Conservation (phyloP, 1,140 invertebrate genomes). For the Drosophila littoralis region DNA sequence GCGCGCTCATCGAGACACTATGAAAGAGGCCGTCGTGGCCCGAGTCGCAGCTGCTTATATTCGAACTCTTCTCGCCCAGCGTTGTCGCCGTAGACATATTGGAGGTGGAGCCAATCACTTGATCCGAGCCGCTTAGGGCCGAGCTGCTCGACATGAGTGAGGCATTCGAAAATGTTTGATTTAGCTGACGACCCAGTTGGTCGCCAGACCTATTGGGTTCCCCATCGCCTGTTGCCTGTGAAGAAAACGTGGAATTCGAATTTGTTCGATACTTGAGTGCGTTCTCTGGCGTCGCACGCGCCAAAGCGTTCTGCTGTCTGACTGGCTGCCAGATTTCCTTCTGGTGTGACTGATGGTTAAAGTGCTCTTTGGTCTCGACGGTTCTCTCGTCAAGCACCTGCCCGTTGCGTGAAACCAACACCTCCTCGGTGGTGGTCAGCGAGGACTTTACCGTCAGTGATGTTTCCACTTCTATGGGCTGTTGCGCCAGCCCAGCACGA, state of each 20-base stretch:
- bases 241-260: slow-evolving; percentile 65
- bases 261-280: slow-evolving; percentile 61
- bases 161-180: slow-evolving; percentile 74
- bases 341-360: slow-evolving; percentile 88
- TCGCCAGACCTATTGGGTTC: slow-evolving; percentile 32
- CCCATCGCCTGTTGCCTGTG: slow-evolving; percentile 48
- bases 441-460: slow-evolving; percentile 90
- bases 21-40: slow-evolving; percentile 78
- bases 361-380: slow-evolving; percentile 90
- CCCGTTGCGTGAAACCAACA: slow-evolving; percentile 89
- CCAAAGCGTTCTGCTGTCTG: slow-evolving; percentile 43
- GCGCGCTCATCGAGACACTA: slow-evolving; percentile 70
- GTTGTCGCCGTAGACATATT: slow-evolving; percentile 56
- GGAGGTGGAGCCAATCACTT: slow-evolving; percentile 57
- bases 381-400: slow-evolving; percentile 89
- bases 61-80: slow-evolving; percentile 71
- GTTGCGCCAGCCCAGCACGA: slow-evolving; percentile 88
- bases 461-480: slow-evolving; percentile 90
- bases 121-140: slow-evolving; percentile 55
- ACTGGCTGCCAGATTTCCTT: slow-evolving; percentile 90
- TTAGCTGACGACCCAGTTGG: slow-evolving; percentile 60
- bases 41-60: slow-evolving; percentile 75
- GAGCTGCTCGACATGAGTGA: slow-evolving; percentile 68
- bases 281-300: slow-evolving; percentile 62
- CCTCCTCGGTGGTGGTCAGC: slow-evolving; percentile 90